Evolutionary conservation across 37 sponge, comb jelly and placozoan genomes (phyloP).

Genomic region (Corticium candelabrum): DNA sequence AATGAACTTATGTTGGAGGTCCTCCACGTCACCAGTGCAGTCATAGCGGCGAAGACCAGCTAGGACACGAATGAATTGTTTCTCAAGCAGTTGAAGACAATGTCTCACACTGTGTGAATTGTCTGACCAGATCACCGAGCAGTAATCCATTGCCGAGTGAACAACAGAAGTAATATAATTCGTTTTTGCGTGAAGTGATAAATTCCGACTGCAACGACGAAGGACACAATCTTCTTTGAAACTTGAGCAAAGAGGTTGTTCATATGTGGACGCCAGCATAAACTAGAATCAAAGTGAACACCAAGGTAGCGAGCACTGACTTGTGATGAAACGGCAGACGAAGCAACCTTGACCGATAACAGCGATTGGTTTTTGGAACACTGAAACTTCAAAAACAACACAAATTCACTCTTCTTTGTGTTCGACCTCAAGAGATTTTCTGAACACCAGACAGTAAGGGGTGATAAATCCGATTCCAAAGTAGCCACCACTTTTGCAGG

Average conservation of each 20-base stretch:
- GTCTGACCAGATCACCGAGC: not conserved
- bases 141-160: not conserved
- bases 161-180: not conserved
- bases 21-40: not conserved
- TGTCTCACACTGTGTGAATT: not conserved
- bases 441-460: too few relatives aligned
- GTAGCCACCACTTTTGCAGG: too few relatives aligned
- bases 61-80: not conserved
- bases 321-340: too few relatives aligned
- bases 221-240: not conserved
- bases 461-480: too few relatives aligned
- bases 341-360: too few relatives aligned
- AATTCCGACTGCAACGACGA: not conserved
- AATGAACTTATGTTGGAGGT: not conserved
- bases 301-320: too few relatives aligned
- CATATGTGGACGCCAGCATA: not conserved
- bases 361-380: too few relatives aligned
- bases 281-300: not conserved
- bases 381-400: too few relatives aligned
- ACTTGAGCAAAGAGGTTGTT: not conserved
- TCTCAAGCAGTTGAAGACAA: not conserved
- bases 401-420: too few relatives aligned
- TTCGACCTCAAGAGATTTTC: too few relatives aligned
- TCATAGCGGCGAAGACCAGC: not conserved
- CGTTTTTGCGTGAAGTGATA: too few relatives aligned